Base-by-base conservation (phyloP, 2,797 vertebrate species). In the Rachycentron canadum region DNA sequence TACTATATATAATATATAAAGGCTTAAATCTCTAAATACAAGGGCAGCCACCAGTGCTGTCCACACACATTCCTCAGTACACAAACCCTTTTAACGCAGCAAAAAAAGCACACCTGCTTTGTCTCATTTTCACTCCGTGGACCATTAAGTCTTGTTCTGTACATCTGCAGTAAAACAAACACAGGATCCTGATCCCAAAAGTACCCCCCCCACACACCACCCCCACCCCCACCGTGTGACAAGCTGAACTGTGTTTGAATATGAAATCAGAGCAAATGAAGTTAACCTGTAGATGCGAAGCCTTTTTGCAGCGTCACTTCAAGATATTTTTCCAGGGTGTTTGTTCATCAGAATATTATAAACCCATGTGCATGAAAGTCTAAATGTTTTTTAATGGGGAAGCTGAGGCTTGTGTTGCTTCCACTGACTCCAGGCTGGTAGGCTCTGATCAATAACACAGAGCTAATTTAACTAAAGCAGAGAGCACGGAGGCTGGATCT, bases 31-130 rank as follows among this genome's bases (percentile, higher is more conserved):
- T 91, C 74, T 78, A 75, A 65, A 83, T 72, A 89, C 71, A 87
- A 86, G 84, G 89, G 90, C 94, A 85, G 93, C 93, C 90, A 90
- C 93, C 92, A 89, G 92, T 93, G 93, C 93, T 69, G 89, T 84
- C 93, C 88, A 76, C 86, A 80, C 85, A 89, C 90, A 89, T 86
- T 89, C 88, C 81, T 90, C 57, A 85, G 77, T 67, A 90, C 81
- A 80, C 86, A 86, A 85, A 85, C 62, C 75, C 76, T 76, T 81
- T 28, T 68, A 75, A 75, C 10, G 47, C 81, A 82, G 68, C 61
- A 69, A 82, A 76, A 90, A 79, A 84, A 79, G 76, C 78, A 82
- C 81, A 87, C 81, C 73, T 84, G 81, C 81, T 83, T 78, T 58
- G 61, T 84, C 55, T 89, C 32, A 13, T 73, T 82, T 72, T 80